Conservation (phyloP, 1,140 invertebrate species). For the Vanessa tameamea region DNA sequence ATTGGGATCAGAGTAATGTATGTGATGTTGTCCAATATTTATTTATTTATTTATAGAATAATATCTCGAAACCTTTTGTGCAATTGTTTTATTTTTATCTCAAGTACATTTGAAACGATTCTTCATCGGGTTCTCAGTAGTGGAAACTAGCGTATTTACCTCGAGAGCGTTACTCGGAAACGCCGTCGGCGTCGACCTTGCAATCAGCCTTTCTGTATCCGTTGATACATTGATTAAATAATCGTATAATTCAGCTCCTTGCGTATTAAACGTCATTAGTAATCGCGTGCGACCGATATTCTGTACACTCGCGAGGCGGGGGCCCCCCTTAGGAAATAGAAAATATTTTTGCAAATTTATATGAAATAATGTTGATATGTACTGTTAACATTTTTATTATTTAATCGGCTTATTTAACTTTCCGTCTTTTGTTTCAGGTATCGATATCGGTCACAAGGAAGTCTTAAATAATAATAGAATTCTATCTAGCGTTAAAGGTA, state of each 20-base stretch:
- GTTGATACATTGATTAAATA: constrained; percentile 14
- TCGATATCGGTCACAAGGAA: neutral
- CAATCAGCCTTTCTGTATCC: constrained; percentile 19
- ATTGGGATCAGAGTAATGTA: too few species aligned
- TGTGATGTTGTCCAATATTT: too few species aligned
- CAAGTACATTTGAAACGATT: constrained; percentile 1
- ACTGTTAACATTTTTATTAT: neutral
- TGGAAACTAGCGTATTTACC: constrained; percentile 17
- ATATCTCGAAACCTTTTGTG: neutral
- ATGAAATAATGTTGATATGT: neutral
- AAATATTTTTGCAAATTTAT: neutral
- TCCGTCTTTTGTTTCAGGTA: constrained; percentile 23
- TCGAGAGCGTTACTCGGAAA: constrained; percentile 18
- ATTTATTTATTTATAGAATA: neutral
- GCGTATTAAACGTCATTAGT: neutral
- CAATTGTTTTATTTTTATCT: constrained; percentile 5
- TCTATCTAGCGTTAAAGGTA: neutral
- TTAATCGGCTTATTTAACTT: neutral
- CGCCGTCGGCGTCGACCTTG: constrained; percentile 12
- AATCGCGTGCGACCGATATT: constrained; percentile 9
- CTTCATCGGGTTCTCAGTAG: constrained; percentile 20
- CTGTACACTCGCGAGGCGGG: neutral
- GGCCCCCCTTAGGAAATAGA: neutral
- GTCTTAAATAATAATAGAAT: neutral
- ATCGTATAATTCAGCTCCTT: neutral